Percentiles rank a stretch among this genome's conserved stretches.
Conservation (phyloP, 2,797 vertebrate genomes). For the Gadopsis marmoratus region DNA sequence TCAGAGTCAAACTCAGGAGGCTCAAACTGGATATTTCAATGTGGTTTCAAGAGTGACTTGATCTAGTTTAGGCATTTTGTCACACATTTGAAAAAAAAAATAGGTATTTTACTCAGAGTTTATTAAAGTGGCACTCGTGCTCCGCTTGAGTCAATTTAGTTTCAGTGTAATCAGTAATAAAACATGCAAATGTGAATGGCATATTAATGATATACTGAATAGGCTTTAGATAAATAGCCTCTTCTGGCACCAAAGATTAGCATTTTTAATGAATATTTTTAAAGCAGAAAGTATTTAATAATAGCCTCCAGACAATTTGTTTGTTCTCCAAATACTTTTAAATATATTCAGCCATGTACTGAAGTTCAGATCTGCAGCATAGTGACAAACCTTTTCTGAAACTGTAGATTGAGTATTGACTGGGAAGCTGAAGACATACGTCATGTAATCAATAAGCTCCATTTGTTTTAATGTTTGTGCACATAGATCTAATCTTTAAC, state of each 20-base stretch:
- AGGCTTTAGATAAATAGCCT: slow-evolving; percentile 29
- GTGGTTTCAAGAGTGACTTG: slow-evolving; percentile 16
- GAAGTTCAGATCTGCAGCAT: background rate
- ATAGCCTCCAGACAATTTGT: background rate
- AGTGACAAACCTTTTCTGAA: background rate
- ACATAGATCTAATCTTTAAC: slow-evolving; percentile 15
- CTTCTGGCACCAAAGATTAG: slow-evolving; percentile 15
- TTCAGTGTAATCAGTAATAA: slow-evolving; percentile 34
- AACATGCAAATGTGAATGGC: slow-evolving; percentile 26
- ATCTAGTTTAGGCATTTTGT: slow-evolving; percentile 22
- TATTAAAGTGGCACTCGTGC: slow-evolving; percentile 7
- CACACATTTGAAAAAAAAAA: background rate
- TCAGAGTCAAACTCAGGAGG: slow-evolving; percentile 33
- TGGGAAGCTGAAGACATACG: background rate
- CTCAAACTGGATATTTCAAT: slow-evolving; percentile 16
- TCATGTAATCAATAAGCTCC: background rate
- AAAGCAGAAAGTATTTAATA: slow-evolving; percentile 24
- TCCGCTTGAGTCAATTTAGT: slow-evolving; percentile 31
- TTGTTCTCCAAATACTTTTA: background rate
- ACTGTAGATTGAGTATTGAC: slow-evolving; percentile 5
- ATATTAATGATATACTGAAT: slow-evolving; percentile 6
- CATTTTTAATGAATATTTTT: slow-evolving; percentile 3
- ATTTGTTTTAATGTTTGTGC: background rate
- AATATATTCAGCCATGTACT: background rate
- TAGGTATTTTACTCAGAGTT: slow-evolving; percentile 13